These are phyloP conservation scores for Aphelocoma californica DNA, from an alignment of 2,797 vertebrate genomes.

Conservation along the genomic window DNA sequence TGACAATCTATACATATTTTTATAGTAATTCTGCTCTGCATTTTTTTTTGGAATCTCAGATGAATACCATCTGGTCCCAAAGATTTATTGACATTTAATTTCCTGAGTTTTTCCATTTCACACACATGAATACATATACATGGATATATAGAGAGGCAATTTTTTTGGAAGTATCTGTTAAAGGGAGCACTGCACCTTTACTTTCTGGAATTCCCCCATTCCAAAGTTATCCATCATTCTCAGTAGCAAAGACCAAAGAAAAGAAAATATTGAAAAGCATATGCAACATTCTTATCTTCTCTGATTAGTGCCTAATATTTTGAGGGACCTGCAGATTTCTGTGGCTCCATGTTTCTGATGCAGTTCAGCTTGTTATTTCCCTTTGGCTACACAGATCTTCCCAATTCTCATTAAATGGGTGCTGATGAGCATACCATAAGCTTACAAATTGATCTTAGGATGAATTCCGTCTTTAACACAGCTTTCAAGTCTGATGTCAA, in stretches of 20 bases:
- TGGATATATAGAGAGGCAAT: background rate
- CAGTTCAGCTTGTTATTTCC: background rate
- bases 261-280: background rate
- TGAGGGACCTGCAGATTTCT: background rate
- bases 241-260: background rate
- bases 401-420: background rate
- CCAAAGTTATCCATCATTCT: background rate
- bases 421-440: background rate
- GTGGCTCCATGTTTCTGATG: background rate
- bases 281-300: background rate
- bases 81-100: conserved; percentile 55
- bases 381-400: background rate
- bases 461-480: background rate
- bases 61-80: conserved; percentile 25
- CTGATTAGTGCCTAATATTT: background rate
- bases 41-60: conserved; percentile 13
- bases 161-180: background rate
- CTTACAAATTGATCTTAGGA: background rate
- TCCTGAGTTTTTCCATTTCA: conserved; percentile 31
- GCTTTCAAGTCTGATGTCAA: background rate
- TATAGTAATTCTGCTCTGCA: background rate
- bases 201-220: background rate
- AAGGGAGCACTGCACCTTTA: background rate
- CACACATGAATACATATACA: background rate
- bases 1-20: conserved; percentile 15